A percentile compares a stretch with the other conserved stretches of the same genome.
phyloP scores from a whole-genome alignment of 1,140 invertebrate species.

The Brachionus sp. region DNA sequence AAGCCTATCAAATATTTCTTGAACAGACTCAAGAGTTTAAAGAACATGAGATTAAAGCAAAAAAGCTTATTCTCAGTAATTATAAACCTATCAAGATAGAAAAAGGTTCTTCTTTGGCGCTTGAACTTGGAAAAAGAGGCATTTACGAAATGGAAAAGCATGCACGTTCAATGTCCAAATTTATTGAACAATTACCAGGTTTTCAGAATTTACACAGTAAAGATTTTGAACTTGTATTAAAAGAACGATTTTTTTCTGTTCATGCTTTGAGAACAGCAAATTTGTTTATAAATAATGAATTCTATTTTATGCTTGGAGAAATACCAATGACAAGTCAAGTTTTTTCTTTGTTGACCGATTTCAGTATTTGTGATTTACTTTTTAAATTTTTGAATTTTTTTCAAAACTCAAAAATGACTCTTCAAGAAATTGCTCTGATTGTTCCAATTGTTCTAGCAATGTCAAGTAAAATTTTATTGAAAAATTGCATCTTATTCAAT shows the following conservation, averaged over 20 bases:
- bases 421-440: not conserved
- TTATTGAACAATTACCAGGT: not conserved
- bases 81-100: not conserved
- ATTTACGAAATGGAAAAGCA: not conserved
- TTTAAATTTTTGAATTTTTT: not conserved
- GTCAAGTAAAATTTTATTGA: not conserved
- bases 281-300: conserved; percentile 11
- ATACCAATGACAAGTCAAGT: not conserved
- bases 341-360: not conserved
- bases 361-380: not conserved
- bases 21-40: not conserved
- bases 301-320: conserved; percentile 11
- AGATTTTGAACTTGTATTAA: not conserved
- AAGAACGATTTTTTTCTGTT: not conserved
- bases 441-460: not conserved
- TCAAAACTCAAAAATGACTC: not conserved
- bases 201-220: not conserved
- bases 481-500: not conserved
- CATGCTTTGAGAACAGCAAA: not conserved
- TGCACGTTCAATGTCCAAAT: not conserved
- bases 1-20: conserved; percentile 2
- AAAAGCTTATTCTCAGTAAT: not conserved
- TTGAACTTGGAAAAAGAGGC: not conserved
- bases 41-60: not conserved
- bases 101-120: too few species aligned